A percentile compares a stretch with the other conserved stretches of the same genome.
Evolutionary conservation across 2,888 invertebrate species (phyloP).

Genomic region (Philhelius pedissequus): DNA sequence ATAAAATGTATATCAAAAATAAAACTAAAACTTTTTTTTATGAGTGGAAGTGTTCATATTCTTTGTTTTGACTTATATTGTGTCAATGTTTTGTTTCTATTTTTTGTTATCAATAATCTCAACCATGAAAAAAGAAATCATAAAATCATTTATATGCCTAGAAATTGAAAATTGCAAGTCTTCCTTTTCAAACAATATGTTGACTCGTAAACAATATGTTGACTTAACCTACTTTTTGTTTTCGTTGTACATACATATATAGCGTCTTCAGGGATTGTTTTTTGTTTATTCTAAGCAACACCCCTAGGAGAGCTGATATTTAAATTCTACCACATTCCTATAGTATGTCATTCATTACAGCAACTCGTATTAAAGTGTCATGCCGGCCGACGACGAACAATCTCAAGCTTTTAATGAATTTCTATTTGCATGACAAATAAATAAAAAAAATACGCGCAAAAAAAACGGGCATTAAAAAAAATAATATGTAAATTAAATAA

Average conservation of each 20-base stretch:
- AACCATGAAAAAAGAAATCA: conserved; percentile 19
- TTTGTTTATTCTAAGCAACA: background rate
- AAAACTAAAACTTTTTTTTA: background rate
- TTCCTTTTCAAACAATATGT: conserved; percentile 3
- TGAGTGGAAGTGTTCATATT: background rate
- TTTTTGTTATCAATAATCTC: background rate
- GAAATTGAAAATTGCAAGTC: conserved; percentile 19
- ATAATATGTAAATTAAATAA: conserved; percentile 39
- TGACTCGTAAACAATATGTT: conserved; percentile 20
- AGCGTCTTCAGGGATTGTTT: conserved; percentile 22
- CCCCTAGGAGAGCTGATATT: conserved; percentile 30
- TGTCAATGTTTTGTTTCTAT: background rate
- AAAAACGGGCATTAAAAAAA: conserved; percentile 8
- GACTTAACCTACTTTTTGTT: conserved; percentile 30
- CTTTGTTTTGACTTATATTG: background rate
- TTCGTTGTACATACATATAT: too few relatives aligned
- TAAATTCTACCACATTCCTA: conserved; percentile 37
- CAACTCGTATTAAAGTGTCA: background rate
- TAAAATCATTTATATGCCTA: background rate
- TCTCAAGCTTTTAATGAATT: conserved; percentile 43
- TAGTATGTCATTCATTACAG: conserved; percentile 35
- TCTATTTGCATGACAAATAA: conserved; percentile 45
- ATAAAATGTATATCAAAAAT: background rate
- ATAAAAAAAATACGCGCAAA: background rate
- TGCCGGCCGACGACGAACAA: conserved; percentile 21